A percentile compares a stretch with the other conserved stretches of the same genome.
Conservation (phyloP, 2,888 invertebrate species). For the Fragum sueziense region DNA sequence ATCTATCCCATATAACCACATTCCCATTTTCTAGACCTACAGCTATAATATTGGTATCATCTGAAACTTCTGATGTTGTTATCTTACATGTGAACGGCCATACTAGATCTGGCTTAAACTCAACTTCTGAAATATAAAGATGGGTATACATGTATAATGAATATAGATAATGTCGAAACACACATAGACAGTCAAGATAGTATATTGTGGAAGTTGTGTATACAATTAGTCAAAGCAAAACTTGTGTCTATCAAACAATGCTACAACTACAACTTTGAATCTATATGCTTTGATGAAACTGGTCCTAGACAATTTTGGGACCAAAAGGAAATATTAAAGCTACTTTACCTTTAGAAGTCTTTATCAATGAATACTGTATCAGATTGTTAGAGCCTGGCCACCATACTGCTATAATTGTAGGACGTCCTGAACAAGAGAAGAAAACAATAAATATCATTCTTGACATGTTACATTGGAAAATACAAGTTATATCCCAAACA, state of each 20-base stretch:
- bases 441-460: background rate
- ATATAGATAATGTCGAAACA: no score
- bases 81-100: constrained; percentile 77
- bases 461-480: no score
- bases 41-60: constrained; percentile 73
- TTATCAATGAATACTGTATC: constrained; percentile 74
- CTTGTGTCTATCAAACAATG: no score
- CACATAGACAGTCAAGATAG: no score
- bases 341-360: constrained; percentile 76
- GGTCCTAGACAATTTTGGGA: no score
- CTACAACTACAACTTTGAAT: no score
- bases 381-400: constrained; percentile 75
- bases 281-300: no score
- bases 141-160: no score
- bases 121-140: constrained; percentile 69
- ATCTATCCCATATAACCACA: constrained; percentile 77
- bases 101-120: constrained; percentile 77
- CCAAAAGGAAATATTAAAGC: no score
- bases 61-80: constrained; percentile 69
- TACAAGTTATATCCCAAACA: no score
- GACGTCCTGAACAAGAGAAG: constrained; percentile 59
- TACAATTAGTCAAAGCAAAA: no score
- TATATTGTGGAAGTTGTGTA: no score
- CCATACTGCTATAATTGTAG: constrained; percentile 76
- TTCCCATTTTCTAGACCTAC: constrained; percentile 77